Percentiles rank a stretch among this genome's conserved stretches.
These are phyloP conservation scores for Noctilio leporinus DNA, from an alignment of 2,113 vertebrate genomes.

Conservation along the genomic window DNA sequence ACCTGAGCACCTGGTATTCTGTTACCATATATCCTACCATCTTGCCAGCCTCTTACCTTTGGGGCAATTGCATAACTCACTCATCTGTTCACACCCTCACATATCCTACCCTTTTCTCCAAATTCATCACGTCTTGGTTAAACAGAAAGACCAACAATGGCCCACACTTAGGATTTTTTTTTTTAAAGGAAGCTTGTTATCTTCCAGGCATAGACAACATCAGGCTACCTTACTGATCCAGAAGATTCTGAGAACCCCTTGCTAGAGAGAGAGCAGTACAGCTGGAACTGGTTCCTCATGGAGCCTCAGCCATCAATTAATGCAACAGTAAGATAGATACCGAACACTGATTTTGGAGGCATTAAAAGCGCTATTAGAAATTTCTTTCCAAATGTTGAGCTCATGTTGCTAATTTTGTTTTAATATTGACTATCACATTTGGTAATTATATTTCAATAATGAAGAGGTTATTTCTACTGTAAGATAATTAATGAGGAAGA, in stretches of 20 bases:
- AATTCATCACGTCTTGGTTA: background rate
- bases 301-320: constrained; percentile 32
- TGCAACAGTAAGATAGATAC: constrained; percentile 10
- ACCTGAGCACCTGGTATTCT: background rate
- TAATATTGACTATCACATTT: constrained; percentile 69
- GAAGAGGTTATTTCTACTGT: constrained; percentile 76
- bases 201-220: background rate
- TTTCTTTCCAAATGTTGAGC: constrained; percentile 63
- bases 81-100: background rate
- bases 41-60: background rate
- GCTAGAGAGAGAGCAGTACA: background rate
- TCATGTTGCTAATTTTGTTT: constrained; percentile 69
- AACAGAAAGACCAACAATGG: background rate
- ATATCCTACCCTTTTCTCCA: background rate
- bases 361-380: constrained; percentile 69
- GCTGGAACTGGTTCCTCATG: background rate
- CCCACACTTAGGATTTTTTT: background rate
- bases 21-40: no score
- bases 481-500: constrained; percentile 72
- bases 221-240: background rate
- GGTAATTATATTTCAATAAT: constrained; percentile 78
- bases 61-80: background rate
- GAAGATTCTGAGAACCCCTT: background rate
- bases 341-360: constrained; percentile 40
- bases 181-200: background rate